These are phyloP conservation scores for Eilema griseolum DNA, from an alignment of 2,888 invertebrate genomes.

Conservation along the genomic window DNA sequence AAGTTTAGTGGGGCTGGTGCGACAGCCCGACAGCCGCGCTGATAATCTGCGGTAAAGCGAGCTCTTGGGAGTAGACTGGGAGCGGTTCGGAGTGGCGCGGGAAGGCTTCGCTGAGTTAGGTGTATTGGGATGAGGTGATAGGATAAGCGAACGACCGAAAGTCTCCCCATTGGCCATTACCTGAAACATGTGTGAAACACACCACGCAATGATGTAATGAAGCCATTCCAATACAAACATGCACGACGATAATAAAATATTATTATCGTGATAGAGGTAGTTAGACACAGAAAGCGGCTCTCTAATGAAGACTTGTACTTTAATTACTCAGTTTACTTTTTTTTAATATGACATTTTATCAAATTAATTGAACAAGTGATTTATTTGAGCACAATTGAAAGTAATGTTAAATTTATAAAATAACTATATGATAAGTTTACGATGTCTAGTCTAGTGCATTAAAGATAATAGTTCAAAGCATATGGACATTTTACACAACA, in stretches of 20 bases:
- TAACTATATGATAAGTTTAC: constrained; percentile 24
- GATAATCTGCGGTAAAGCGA: constrained; percentile 82
- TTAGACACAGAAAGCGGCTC: constrained; percentile 76
- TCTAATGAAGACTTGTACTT: constrained; percentile 50
- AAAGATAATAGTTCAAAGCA: constrained; percentile 55
- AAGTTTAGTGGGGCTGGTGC: constrained; percentile 63
- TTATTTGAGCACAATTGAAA: constrained; percentile 22
- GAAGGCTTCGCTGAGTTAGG: constrained; percentile 72
- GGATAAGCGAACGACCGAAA: constrained; percentile 89
- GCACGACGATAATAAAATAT: constrained; percentile 74
- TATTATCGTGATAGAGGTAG: constrained; percentile 70
- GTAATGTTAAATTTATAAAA: constrained; percentile 33
- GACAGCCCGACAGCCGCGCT: constrained; percentile 80
- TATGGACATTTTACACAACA: constrained; percentile 53
- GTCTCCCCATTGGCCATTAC: constrained; percentile 90
- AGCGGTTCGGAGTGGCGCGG: constrained; percentile 75
- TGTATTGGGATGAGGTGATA: constrained; percentile 79
- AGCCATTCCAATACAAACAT: constrained; percentile 86
- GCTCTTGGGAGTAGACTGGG: constrained; percentile 81
- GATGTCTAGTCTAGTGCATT: constrained; percentile 45
- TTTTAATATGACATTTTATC: constrained; percentile 23
- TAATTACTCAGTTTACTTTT: constrained; percentile 32
- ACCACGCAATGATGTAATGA: constrained; percentile 87
- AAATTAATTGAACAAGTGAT: constrained; percentile 26
- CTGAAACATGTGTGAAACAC: constrained; percentile 89